Evolutionary conservation across 2,113 vertebrate genomes (phyloP).

Genomic region (Thinocorus orbignyianus): DNA sequence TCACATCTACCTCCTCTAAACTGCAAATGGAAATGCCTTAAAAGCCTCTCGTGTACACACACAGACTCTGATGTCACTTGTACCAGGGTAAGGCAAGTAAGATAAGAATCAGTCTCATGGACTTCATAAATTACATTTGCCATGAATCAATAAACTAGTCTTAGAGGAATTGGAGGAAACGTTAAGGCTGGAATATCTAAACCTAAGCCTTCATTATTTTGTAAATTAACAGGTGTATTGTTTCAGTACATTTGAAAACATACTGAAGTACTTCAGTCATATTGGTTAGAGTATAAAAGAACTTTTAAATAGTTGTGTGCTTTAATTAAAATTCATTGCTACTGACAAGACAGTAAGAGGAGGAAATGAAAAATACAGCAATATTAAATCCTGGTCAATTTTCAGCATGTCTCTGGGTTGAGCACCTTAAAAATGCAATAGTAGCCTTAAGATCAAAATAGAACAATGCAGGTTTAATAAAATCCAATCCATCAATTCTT

Average conservation of each 20-base stretch:
- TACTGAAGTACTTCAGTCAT: not conserved
- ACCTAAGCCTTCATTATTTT: not conserved
- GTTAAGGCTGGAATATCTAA: not conserved
- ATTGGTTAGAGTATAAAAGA: not conserved
- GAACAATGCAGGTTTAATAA: conserved; percentile 11
- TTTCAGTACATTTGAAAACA: not conserved
- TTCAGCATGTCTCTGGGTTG: not conserved
- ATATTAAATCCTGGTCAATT: conserved; percentile 34
- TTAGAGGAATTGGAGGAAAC: not conserved
- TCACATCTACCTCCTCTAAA: not conserved
- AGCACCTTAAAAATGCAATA: not conserved
- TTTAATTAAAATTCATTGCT: conserved; percentile 20
- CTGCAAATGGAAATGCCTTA: not conserved
- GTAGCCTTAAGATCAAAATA: not conserved
- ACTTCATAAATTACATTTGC: not conserved
- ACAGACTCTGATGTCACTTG: not conserved
- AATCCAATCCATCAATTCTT: not conserved
- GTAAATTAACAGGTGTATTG: not conserved
- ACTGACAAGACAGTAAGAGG: not conserved
- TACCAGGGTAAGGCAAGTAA: not conserved
- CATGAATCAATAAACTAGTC: not conserved
- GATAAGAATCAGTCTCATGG: not conserved
- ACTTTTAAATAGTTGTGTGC: not conserved
- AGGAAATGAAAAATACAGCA: conserved; percentile 13
- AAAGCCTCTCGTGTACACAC: not conserved